These are phyloP conservation scores for Orchesellides sinensis DNA, from an alignment of 2,888 invertebrate species.

Conservation along the genomic window DNA sequence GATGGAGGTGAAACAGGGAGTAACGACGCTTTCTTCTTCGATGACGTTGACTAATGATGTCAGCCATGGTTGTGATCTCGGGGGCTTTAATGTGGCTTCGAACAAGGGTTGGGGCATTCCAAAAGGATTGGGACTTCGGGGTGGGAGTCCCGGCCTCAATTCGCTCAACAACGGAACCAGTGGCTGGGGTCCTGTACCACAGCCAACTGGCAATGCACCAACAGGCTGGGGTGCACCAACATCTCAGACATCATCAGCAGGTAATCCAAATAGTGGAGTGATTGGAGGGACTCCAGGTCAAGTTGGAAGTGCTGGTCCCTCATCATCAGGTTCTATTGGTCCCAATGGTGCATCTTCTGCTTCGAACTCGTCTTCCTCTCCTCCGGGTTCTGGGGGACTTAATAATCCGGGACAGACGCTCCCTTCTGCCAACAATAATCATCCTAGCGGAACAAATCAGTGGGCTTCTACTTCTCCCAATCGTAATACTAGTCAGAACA, in stretches of 20 bases:
- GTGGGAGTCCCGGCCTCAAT: constrained; percentile 85
- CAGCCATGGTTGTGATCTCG: constrained; percentile 74
- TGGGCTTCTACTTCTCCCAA: constrained; percentile 74
- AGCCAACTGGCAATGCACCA: constrained; percentile 80
- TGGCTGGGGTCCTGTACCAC: constrained; percentile 87
- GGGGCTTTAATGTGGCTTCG: constrained; percentile 74
- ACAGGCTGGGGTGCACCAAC: constrained; percentile 79
- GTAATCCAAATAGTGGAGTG: constrained; percentile 70
- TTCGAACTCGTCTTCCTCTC: constrained; percentile 72
- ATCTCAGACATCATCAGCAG: constrained; percentile 61
- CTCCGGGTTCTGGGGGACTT: constrained; percentile 68
- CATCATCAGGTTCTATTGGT: constrained; percentile 63
- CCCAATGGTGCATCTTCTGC: constrained; percentile 64
- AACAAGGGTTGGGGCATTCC: constrained; percentile 81
- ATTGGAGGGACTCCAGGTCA: constrained; percentile 67
- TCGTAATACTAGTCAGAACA: constrained; percentile 75
- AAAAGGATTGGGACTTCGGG: constrained; percentile 82
- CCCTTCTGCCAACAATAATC: constrained; percentile 74
- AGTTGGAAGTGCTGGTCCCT: constrained; percentile 60
- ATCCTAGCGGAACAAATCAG: constrained; percentile 73
- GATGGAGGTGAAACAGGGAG: constrained; percentile 51
- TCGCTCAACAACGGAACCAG: constrained; percentile 85
- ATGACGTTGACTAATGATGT: constrained; percentile 65
- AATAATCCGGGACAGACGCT: constrained; percentile 68
- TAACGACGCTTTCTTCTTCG: constrained; percentile 55